Percentiles rank a stretch among this genome's conserved stretches.
Conservation (phyloP, 2,797 vertebrate genomes). For the Tapirus indicus region DNA sequence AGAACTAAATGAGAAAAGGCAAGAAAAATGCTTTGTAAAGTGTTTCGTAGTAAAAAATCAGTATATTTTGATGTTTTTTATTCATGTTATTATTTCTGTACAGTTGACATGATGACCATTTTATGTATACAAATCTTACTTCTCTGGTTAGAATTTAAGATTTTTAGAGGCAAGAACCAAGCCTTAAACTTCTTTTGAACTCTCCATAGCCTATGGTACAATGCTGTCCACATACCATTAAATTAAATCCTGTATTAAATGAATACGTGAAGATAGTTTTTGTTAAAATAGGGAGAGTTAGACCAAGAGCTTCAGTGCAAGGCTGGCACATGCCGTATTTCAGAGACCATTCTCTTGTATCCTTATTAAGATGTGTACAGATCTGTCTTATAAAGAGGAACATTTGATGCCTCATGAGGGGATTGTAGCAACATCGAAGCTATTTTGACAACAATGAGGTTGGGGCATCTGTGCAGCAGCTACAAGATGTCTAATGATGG, state of each 20-base stretch:
- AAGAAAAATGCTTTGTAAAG: background rate
- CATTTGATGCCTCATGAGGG: conserved; percentile 47
- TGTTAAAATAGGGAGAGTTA: background rate
- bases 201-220: background rate
- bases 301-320: background rate
- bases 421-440: background rate
- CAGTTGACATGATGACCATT: background rate
- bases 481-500: background rate
- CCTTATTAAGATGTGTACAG: background rate
- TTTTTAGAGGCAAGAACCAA: background rate
- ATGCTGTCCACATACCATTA: background rate
- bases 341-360: background rate
- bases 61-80: background rate
- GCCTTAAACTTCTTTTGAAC: background rate
- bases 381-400: conserved; percentile 27
- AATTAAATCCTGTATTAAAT: conserved; percentile 36
- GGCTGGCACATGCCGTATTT: background rate
- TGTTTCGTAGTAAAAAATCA: background rate
- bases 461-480: background rate
- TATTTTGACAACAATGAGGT: background rate
- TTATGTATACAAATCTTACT: background rate
- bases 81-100: background rate
- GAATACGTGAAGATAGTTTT: background rate
- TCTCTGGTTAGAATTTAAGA: conserved; percentile 49
- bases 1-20: conserved; percentile 27